Percentiles rank a stretch among this genome's conserved stretches.
These are phyloP conservation scores for Drosophila gaucha DNA, from an alignment of 2,888 invertebrate species.

Conservation along the genomic window DNA sequence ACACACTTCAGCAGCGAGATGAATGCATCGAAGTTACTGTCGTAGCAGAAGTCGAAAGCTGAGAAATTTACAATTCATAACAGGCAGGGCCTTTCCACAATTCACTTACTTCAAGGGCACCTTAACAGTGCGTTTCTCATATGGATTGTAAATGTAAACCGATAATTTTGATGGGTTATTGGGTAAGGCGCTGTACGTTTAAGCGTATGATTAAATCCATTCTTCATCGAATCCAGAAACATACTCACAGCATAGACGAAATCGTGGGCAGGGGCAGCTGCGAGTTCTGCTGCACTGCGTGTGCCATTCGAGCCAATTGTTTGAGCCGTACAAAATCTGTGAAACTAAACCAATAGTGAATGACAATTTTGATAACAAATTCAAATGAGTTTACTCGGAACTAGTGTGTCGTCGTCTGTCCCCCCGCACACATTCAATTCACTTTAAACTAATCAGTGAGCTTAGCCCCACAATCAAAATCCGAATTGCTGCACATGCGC, in stretches of 20 bases:
- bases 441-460: slow-evolving; percentile 59
- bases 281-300: slow-evolving; percentile 12
- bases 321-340: slow-evolving; percentile 3
- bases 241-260: slow-evolving; percentile 44
- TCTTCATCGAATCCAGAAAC: background rate
- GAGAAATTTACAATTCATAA: background rate
- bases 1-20: slow-evolving; percentile 69
- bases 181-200: background rate
- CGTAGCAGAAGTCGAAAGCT: background rate
- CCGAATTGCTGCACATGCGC: slow-evolving; percentile 73
- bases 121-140: slow-evolving; percentile 62
- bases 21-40: slow-evolving; percentile 64
- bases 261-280: background rate
- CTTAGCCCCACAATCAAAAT: slow-evolving; percentile 47
- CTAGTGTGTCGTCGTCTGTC: slow-evolving; percentile 4
- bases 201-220: no score
- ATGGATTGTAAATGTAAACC: slow-evolving; percentile 57
- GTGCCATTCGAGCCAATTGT: slow-evolving; percentile 26
- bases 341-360: slow-evolving; percentile 16
- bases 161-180: slow-evolving; percentile 53
- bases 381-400: slow-evolving; percentile 47
- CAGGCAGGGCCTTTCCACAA: background rate
- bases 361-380: slow-evolving; percentile 70
- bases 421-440: slow-evolving; percentile 64
- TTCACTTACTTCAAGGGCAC: slow-evolving; percentile 58